Conservation (phyloP, 1,140 invertebrate genomes). For the Drosophila repletoides region DNA sequence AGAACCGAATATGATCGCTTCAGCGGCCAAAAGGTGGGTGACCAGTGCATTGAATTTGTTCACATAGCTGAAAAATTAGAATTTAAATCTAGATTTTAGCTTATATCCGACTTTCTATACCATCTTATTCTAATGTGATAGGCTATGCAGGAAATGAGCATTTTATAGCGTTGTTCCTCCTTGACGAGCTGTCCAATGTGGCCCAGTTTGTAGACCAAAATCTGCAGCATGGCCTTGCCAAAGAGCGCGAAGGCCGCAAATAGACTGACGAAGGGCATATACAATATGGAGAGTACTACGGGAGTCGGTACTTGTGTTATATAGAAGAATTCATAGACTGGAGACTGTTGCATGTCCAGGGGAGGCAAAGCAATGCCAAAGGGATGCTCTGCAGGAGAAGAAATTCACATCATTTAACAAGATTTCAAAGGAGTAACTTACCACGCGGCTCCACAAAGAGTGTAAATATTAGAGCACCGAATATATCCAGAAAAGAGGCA, state of each 20-base stretch:
- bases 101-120: constrained; percentile 2
- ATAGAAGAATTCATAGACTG: constrained; percentile 68
- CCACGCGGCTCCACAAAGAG: constrained; percentile 52
- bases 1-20: constrained; percentile 69
- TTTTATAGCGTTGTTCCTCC: constrained; percentile 19
- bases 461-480: constrained; percentile 56
- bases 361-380: constrained; percentile 65
- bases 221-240: constrained; percentile 59
- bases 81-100: not conserved
- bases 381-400: constrained; percentile 57
- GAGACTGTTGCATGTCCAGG: constrained; percentile 57
- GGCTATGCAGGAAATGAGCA: constrained; percentile 49
- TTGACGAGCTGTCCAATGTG: constrained; percentile 19
- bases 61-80: constrained; percentile 65
- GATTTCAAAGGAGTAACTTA: no score
- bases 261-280: constrained; percentile 77
- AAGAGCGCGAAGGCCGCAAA: constrained; percentile 75
- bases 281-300: constrained; percentile 60
- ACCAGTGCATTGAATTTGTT: constrained; percentile 57
- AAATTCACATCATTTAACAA: no score
- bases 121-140: constrained; percentile 40
- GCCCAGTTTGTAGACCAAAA: constrained; percentile 50
- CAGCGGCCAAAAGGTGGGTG: constrained; percentile 53
- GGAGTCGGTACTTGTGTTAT: constrained; percentile 59
- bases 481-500: constrained; percentile 64